phyloP scores from a whole-genome alignment of 1,140 invertebrate genomes.

The Yoshiicerus persimilis region DNA sequence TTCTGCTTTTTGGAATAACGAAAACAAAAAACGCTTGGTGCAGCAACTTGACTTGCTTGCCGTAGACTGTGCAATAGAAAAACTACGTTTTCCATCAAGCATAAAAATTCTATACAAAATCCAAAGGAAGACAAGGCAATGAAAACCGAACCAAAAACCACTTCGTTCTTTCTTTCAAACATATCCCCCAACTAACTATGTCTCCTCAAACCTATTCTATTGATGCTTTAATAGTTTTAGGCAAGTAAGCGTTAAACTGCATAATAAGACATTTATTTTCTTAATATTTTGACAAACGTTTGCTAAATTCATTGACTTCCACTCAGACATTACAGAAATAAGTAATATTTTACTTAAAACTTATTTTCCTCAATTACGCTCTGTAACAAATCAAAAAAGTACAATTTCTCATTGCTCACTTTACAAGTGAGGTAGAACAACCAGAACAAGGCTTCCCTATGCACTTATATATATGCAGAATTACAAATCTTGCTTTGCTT shows the following conservation, averaged over 20 bases:
- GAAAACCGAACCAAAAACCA: not conserved
- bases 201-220: not conserved
- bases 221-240: not conserved
- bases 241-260: not conserved
- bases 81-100: not conserved
- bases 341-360: no score
- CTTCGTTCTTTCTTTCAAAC: not conserved
- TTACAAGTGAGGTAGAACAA: no score
- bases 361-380: no score
- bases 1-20: conserved; percentile 21
- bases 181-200: not conserved
- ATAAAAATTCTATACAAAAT: not conserved
- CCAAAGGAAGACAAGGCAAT: not conserved
- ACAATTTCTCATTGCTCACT: no score
- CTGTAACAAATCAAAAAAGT: no score
- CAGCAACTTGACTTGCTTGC: not conserved
- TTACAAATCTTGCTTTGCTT: no score
- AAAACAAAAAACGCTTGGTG: not conserved
- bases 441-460: no score
- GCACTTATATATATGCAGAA: no score
- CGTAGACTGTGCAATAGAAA: not conserved
- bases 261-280: not conserved
- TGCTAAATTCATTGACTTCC: no score
- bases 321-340: no score
- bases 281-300: no score